Conservation (phyloP, 2,797 vertebrate genomes). For the Cyprinella venusta region DNA sequence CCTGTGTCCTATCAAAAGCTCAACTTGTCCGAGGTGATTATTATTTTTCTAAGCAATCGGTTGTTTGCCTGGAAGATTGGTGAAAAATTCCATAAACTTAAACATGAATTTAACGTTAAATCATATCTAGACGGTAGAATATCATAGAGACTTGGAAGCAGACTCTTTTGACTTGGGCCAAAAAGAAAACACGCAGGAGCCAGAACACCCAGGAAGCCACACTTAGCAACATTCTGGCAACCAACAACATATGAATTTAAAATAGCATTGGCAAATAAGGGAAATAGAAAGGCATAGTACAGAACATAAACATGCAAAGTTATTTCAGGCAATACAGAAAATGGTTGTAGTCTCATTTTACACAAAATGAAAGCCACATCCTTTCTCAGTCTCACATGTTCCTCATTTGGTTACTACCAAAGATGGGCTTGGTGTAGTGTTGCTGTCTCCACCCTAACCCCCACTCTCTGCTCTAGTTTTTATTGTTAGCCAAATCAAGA, state of each 20-base stretch:
- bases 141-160: neutral
- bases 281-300: neutral
- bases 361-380: neutral
- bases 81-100: neutral
- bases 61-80: neutral
- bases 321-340: neutral
- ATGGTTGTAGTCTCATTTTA: slow-evolving; percentile 2
- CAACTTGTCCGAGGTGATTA: slow-evolving; percentile 77
- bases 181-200: neutral
- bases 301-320: neutral
- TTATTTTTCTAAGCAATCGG: neutral
- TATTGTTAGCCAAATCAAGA: neutral
- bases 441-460: slow-evolving; percentile 12
- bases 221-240: neutral
- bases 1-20: slow-evolving; percentile 78
- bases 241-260: neutral
- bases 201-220: neutral
- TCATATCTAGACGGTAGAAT: neutral
- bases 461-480: slow-evolving; percentile 13
- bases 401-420: slow-evolving; percentile 4
- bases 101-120: neutral
- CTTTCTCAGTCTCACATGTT: slow-evolving; percentile 5
- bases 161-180: neutral
- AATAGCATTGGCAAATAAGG: neutral
- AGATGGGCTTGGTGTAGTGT: neutral